Conservation (phyloP, 2,113 vertebrate species). For the Lepus europaeus region DNA sequence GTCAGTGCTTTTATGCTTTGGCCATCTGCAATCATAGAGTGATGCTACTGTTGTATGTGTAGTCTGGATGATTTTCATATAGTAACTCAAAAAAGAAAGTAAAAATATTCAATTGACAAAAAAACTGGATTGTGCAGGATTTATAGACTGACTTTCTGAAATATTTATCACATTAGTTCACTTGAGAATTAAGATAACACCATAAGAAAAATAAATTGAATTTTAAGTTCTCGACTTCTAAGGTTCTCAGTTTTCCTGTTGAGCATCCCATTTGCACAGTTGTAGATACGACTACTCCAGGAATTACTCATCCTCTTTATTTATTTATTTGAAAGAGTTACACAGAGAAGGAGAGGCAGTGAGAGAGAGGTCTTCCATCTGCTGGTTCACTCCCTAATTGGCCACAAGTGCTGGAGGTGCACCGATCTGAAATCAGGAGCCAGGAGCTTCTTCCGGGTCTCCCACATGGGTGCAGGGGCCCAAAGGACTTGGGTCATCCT, state of each 20-base stretch:
- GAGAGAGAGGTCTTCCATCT: too few species aligned
- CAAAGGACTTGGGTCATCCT: too few species aligned
- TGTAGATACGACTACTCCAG: not conserved
- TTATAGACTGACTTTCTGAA: constrained; percentile 49
- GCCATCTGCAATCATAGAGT: not conserved
- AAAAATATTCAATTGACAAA: not conserved
- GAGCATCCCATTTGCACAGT: not conserved
- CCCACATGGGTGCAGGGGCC: too few species aligned
- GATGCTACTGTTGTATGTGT: not conserved
- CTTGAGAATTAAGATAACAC: constrained; percentile 32
- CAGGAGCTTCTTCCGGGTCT: too few species aligned
- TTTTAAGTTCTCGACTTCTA: constrained; percentile 32
- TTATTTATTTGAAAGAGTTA: too few species aligned
- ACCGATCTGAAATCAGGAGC: too few species aligned
- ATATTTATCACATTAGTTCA: constrained; percentile 23
- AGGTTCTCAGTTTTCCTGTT: constrained; percentile 36
- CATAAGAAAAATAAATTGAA: constrained; percentile 19
- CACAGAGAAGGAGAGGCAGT: too few species aligned
- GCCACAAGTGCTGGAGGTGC: too few species aligned
- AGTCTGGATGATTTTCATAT: constrained; percentile 33
- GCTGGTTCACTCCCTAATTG: too few species aligned
- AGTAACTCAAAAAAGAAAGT: constrained; percentile 52
- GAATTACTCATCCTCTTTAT: not conserved
- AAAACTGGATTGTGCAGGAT: constrained; percentile 7
- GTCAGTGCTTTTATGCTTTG: not conserved